Conservation (phyloP, 2,113 vertebrate species). For the Arvicanthis niloticus region DNA sequence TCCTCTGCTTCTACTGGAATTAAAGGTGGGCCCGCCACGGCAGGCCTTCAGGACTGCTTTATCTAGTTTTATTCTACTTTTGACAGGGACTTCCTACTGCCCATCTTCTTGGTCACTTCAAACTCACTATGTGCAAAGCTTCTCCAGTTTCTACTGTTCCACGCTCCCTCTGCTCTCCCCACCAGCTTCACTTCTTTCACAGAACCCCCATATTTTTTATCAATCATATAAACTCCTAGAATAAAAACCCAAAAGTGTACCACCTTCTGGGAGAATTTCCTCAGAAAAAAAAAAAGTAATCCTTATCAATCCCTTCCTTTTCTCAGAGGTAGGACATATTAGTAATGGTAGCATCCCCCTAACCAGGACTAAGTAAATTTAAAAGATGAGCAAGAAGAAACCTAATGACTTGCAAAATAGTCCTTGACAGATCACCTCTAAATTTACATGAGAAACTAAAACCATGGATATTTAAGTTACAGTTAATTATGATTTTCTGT, state of each 20-base stretch:
- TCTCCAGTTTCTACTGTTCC: not conserved
- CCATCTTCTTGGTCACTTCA: not conserved
- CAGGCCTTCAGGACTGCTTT: not conserved
- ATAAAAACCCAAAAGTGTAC: not conserved
- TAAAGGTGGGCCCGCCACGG: not conserved
- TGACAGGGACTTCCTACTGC: not conserved
- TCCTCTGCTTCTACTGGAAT: not conserved
- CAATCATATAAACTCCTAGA: not conserved
- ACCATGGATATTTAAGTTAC: not conserved
- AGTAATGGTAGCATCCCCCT: not conserved
- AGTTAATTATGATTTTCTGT: not conserved
- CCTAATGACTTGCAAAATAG: not conserved
- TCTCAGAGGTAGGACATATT: not conserved
- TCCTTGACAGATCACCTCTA: not conserved
- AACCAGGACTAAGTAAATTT: not conserved
- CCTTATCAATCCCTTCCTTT: not conserved
- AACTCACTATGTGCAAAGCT: not conserved
- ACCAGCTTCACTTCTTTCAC: not conserved
- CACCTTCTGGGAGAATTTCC: not conserved
- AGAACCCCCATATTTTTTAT: not conserved
- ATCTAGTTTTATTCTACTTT: not conserved
- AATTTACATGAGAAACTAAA: slow-evolving; percentile 47
- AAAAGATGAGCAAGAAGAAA: not conserved
- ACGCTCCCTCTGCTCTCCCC: too few relatives aligned
- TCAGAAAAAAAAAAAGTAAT: not conserved